Evolutionary conservation across 2,113 vertebrate genomes (phyloP), one percentile per base, ranked within the genome.

Genomic region (Otus sunia): DNA sequence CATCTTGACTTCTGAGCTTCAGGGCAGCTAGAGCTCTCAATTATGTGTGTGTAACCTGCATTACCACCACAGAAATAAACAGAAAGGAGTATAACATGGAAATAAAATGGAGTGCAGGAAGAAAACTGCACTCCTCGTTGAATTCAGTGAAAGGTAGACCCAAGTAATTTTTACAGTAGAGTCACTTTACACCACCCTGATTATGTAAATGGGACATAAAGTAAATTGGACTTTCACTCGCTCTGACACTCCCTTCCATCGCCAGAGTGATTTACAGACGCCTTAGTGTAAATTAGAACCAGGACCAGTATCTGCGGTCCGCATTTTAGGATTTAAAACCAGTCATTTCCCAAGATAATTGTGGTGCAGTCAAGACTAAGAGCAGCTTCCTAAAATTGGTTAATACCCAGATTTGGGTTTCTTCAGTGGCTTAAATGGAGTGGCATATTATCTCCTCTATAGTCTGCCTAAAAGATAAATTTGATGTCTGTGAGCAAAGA

Each of bases 381-480:
- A 89, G 73, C 81, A 92, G 75, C 86, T 96, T 94, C 59, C 68
- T 77, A 95, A 92, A 87, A 86, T 52, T 94, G 87, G 81, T 86
- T 96, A 90, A 96, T 97, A 92, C 50, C 53, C 67, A 66, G 92
- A 93, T 97, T 96, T 96, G 91, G 59, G 80, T 49, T 95, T 95
- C 90, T 77, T 87, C 81, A 83, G 78, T 88, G 84, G 60, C 74
- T 92, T 95, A 95, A 89, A 97, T 94, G 94, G 88, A 92, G 67
- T 94, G 66, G 88, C 73, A 47, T 89, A 93, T 96, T 97, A 97
- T 94, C 92, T 97, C 78, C 83, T 96, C 92, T 85, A 21, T 90
- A 96, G 96, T 92, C 89, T 96, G 94, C 72, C 93, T 85, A 66
- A 86, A 98, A 96, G 96, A 98, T 90, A 96, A 80, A 97, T 96